Evolutionary conservation across 2,113 vertebrate genomes (phyloP).

Genomic region (Lepus americanus): DNA sequence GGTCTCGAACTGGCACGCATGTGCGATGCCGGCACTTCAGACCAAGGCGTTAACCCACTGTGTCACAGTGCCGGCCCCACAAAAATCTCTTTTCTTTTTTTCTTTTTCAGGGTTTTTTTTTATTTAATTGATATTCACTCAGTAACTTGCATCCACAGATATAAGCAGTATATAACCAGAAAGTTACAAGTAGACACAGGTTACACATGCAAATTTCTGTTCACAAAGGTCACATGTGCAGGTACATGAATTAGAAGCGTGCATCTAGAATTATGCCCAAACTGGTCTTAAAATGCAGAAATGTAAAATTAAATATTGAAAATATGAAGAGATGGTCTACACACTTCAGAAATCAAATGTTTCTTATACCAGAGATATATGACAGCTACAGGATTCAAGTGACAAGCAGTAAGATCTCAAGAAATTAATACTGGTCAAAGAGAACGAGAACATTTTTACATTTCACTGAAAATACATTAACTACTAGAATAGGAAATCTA

Average conservation of each 20-base stretch:
- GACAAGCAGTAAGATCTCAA: no score
- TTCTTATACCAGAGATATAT: slow-evolving; percentile 86
- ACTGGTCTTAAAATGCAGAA: slow-evolving; percentile 86
- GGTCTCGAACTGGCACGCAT: no score
- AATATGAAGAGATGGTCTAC: slow-evolving; percentile 86
- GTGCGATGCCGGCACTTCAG: no score
- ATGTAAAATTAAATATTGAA: slow-evolving; percentile 87
- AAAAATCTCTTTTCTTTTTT: no score
- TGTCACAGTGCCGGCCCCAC: no score
- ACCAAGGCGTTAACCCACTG: no score
- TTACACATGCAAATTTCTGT: neutral
- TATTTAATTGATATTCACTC: slow-evolving; percentile 89
- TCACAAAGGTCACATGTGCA: no score
- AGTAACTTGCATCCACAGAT: slow-evolving; percentile 90
- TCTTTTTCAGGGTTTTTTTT: slow-evolving; percentile 82
- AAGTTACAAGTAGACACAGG: slow-evolving; percentile 91
- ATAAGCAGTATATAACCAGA: slow-evolving; percentile 90
- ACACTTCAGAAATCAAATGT: slow-evolving; percentile 85
- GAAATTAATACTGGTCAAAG: slow-evolving; percentile 91
- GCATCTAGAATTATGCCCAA: slow-evolving; percentile 84
- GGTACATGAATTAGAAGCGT: no score
- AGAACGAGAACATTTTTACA: slow-evolving; percentile 86
- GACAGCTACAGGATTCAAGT: no score
- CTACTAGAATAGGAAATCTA: slow-evolving; percentile 85
- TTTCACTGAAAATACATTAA: slow-evolving; percentile 87